phyloP scores from a whole-genome alignment of 2,888 invertebrate genomes.

The Clistopyga incitator region DNA sequence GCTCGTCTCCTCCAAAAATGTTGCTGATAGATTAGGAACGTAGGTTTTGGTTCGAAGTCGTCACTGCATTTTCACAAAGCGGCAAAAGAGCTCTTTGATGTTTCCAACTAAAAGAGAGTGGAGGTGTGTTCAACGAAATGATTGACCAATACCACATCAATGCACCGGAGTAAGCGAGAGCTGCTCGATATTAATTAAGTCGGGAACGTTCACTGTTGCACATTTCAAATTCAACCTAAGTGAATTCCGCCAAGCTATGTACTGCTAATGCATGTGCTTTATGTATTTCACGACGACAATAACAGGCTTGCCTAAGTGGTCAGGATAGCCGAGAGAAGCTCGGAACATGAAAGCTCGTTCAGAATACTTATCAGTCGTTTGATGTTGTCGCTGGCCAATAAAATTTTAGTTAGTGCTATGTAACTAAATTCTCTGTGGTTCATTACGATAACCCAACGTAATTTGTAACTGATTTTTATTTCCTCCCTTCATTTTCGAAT shows the following conservation, averaged over 20 bases:
- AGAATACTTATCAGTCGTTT: background rate
- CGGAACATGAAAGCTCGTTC: background rate
- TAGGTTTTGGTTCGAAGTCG: too few relatives aligned
- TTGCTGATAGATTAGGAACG: background rate
- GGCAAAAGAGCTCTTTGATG: constrained; percentile 27
- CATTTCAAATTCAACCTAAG: constrained; percentile 24
- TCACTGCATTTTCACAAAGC: background rate
- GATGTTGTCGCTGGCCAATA: too few relatives aligned
- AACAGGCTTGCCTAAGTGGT: background rate
- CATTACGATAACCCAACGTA: too few relatives aligned
- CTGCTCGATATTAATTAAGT: constrained; percentile 46
- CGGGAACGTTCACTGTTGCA: background rate
- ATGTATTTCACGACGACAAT: background rate
- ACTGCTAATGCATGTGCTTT: background rate
- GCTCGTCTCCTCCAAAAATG: too few relatives aligned
- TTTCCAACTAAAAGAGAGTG: background rate
- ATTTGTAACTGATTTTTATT: too few relatives aligned
- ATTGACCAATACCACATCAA: background rate
- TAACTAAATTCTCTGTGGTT: too few relatives aligned
- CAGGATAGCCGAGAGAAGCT: background rate
- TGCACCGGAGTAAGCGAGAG: constrained; percentile 10
- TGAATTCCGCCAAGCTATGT: background rate
- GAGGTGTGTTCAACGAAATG: background rate
- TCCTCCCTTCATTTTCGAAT: too few relatives aligned
- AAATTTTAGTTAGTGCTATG: too few relatives aligned